These are phyloP conservation scores for Callyntrura sp. DNA, from an alignment of 2,888 invertebrate species.

Conservation along the genomic window DNA sequence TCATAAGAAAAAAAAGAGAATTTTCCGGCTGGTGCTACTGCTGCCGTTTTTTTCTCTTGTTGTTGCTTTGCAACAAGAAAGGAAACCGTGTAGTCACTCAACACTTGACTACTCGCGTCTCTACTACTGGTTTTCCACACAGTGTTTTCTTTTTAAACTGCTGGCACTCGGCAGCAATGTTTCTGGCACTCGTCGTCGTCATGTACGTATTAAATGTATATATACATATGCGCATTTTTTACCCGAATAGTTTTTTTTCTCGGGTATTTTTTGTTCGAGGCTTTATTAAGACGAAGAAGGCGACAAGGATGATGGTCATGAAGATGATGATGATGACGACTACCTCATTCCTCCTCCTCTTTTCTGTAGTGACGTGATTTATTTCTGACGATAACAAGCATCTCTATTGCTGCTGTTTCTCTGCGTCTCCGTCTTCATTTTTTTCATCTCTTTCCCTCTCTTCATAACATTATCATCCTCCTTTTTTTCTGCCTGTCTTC, in stretches of 20 bases:
- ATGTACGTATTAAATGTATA: neutral
- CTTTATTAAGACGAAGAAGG: conserved; percentile 16
- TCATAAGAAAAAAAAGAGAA: neutral
- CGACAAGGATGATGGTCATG: neutral
- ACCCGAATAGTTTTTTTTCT: conserved; percentile 50
- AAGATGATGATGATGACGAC: conserved; percentile 38
- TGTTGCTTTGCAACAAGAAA: neutral
- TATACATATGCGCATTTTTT: conserved; percentile 4
- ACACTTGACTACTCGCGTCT: neutral
- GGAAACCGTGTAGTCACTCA: neutral
- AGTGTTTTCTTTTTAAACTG: conserved; percentile 1
- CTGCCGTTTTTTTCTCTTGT: neutral
- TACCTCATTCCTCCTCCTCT: conserved; percentile 76
- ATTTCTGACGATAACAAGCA: conserved; percentile 76
- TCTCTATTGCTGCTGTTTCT: conserved; percentile 49
- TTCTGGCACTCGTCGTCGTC: conserved; percentile 46
- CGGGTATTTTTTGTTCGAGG: conserved; percentile 38
- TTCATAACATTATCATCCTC: conserved; percentile 14
- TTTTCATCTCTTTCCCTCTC: neutral
- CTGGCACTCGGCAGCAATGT: conserved; percentile 40
- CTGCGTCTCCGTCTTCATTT: neutral
- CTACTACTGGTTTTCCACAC: conserved; percentile 6
- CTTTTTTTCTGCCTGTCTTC: conserved; percentile 29
- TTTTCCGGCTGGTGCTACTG: neutral
- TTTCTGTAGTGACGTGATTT: conserved; percentile 79